phyloP scores from a whole-genome alignment of 2,888 invertebrate genomes.

The Philhelius pedissequus region DNA sequence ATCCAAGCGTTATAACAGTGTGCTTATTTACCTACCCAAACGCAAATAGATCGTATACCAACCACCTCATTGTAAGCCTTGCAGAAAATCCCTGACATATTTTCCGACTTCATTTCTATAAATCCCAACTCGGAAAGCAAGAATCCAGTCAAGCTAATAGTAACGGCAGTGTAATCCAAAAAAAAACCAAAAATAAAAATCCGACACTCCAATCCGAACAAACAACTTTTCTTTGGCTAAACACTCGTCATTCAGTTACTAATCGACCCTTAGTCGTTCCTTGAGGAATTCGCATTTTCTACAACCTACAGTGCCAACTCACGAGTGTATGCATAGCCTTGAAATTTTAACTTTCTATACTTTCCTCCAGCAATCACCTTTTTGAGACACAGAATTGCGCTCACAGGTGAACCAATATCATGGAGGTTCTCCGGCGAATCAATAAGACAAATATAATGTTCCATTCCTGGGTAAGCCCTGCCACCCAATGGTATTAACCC shows the following conservation, averaged over 20 bases:
- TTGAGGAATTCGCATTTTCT: conserved; percentile 18
- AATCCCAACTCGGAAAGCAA: conserved; percentile 23
- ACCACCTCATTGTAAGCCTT: not conserved
- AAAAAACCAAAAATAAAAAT: conserved; percentile 4
- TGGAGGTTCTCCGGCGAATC: conserved; percentile 34
- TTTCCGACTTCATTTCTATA: conserved; percentile 36
- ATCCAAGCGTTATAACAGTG: conserved; percentile 46
- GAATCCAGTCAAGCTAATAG: not conserved
- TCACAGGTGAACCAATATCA: conserved; percentile 47
- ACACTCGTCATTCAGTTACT: conserved; percentile 54
- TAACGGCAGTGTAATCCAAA: not conserved
- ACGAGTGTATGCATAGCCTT: conserved; percentile 34
- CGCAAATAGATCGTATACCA: conserved; percentile 52
- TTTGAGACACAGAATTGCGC: not conserved
- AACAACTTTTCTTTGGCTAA: conserved; percentile 56
- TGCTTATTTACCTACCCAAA: conserved; percentile 46
- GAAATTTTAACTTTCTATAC: conserved; percentile 37
- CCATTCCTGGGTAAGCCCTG: not conserved
- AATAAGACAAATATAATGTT: conserved; percentile 52
- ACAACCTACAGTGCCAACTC: not conserved
- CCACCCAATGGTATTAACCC: not conserved
- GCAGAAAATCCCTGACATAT: conserved; percentile 61
- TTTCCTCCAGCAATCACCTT: not conserved
- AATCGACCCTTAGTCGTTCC: conserved; percentile 51
- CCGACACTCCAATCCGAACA: conserved; percentile 23